Conservation (phyloP, 1,140 invertebrate species). For the Papilio aristodemus region DNA sequence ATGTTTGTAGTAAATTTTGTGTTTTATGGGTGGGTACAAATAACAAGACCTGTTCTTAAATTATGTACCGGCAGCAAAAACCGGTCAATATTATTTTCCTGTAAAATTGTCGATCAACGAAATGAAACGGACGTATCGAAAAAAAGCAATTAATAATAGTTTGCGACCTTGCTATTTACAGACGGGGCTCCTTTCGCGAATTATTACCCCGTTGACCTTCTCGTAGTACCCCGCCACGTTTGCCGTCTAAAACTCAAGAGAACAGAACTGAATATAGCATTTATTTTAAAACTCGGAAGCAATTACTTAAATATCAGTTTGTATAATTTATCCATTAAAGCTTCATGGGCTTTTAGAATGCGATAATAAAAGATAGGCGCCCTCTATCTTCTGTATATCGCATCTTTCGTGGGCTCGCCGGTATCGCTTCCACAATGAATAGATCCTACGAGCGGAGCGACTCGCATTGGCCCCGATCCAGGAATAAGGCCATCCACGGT, state of each 20-base stretch:
- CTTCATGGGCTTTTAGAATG: slow-evolving; percentile 20
- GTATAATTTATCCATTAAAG: slow-evolving; percentile 16
- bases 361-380: neutral
- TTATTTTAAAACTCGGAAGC: neutral
- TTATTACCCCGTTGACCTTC: slow-evolving; percentile 52
- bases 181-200: slow-evolving; percentile 43
- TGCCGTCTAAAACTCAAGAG: slow-evolving; percentile 10
- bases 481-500: slow-evolving; percentile 66
- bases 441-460: slow-evolving; percentile 44
- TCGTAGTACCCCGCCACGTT: slow-evolving; percentile 26
- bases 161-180: slow-evolving; percentile 46
- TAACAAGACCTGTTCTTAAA: neutral
- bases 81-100: neutral
- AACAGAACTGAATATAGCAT: neutral
- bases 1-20: neutral
- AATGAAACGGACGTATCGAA: slow-evolving; percentile 36
- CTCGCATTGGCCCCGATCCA: slow-evolving; percentile 66
- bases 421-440: slow-evolving; percentile 38
- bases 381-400: neutral
- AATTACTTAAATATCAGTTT: slow-evolving; percentile 19
- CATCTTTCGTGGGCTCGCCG: neutral
- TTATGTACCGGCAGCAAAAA: neutral
- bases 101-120: neutral
- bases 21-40: neutral
- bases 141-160: slow-evolving; percentile 50